Evolutionary conservation across 2,888 invertebrate species (phyloP).

Genomic region (Aleiodes leptofemur): DNA sequence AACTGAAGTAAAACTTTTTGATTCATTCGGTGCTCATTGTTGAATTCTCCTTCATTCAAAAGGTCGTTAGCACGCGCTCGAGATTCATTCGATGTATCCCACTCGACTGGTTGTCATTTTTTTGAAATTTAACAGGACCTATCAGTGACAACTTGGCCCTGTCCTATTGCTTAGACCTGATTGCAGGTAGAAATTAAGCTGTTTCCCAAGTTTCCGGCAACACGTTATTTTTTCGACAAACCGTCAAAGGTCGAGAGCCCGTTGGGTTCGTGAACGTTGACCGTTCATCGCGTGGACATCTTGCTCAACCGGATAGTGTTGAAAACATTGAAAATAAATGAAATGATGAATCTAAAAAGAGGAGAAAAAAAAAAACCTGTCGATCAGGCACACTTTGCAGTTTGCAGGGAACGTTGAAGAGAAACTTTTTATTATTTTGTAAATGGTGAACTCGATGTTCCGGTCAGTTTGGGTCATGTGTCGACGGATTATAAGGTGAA

Average conservation of each 20-base stretch:
- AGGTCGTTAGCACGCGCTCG: slow-evolving; percentile 57
- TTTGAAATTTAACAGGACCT: slow-evolving; percentile 40
- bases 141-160: slow-evolving; percentile 43
- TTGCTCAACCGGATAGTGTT: slow-evolving; percentile 53
- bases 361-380: slow-evolving; percentile 23
- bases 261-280: slow-evolving; percentile 53
- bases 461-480: slow-evolving; percentile 67
- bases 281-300: slow-evolving; percentile 42
- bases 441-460: slow-evolving; percentile 57
- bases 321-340: slow-evolving; percentile 22
- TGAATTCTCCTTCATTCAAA: slow-evolving; percentile 2
- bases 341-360: slow-evolving; percentile 42
- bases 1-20: slow-evolving; percentile 37
- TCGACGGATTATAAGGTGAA: slow-evolving; percentile 67
- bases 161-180: slow-evolving; percentile 13
- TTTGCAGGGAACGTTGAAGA: slow-evolving; percentile 37
- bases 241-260: slow-evolving; percentile 46
- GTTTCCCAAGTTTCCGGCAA: slow-evolving; percentile 52
- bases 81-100: slow-evolving; percentile 25
- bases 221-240: slow-evolving; percentile 27
- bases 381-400: slow-evolving; percentile 34
- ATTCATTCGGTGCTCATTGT: slow-evolving; percentile 24
- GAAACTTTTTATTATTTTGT: slow-evolving; percentile 35
- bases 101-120: slow-evolving; percentile 29
- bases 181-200: slow-evolving; percentile 44